A percentile compares a stretch with the other conserved stretches of the same genome.
phyloP scores from a whole-genome alignment of 2,113 vertebrate species.

The Triplophysa siluroides region DNA sequence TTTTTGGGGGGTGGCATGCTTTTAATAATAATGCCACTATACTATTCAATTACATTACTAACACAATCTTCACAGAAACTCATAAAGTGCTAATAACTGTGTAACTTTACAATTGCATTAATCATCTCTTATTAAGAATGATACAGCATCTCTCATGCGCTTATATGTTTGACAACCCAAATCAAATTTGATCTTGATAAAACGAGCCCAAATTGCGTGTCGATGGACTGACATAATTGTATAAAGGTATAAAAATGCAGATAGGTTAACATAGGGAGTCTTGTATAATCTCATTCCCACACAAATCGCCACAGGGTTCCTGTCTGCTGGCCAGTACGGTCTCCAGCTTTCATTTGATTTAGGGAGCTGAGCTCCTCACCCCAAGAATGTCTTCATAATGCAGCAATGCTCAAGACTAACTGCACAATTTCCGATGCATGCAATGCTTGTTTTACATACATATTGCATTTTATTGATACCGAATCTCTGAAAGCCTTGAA shows the following conservation, averaged over 20 bases:
- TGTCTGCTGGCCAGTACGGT: conserved; percentile 64
- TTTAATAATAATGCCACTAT: background rate
- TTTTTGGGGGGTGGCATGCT: background rate
- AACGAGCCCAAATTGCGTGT: conserved; percentile 59
- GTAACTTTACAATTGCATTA: conserved; percentile 20
- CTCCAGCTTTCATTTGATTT: conserved; percentile 76
- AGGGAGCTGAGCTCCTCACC: conserved; percentile 53
- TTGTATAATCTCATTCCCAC: conserved; percentile 72
- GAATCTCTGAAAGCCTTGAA: background rate
- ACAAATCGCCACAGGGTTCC: conserved; percentile 71
- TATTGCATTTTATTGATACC: background rate
- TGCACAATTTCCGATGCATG: background rate
- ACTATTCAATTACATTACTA: background rate
- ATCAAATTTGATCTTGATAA: conserved; percentile 60
- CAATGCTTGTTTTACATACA: background rate
- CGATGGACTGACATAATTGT: conserved; percentile 53
- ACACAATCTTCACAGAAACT: conserved; percentile 8
- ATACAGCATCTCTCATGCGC: conserved; percentile 37
- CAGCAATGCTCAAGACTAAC: background rate
- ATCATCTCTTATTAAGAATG: conserved; percentile 44
- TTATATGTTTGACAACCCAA: conserved; percentile 58
- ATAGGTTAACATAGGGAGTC: conserved; percentile 65
- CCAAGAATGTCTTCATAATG: conserved; percentile 52
- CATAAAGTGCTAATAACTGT: conserved; percentile 36
- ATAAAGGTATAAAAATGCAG: conserved; percentile 70